A percentile compares a stretch with the other conserved stretches of the same genome.
Evolutionary conservation across 1,140 invertebrate genomes (phyloP).

Genomic region (Hylaeus anthracinus): DNA sequence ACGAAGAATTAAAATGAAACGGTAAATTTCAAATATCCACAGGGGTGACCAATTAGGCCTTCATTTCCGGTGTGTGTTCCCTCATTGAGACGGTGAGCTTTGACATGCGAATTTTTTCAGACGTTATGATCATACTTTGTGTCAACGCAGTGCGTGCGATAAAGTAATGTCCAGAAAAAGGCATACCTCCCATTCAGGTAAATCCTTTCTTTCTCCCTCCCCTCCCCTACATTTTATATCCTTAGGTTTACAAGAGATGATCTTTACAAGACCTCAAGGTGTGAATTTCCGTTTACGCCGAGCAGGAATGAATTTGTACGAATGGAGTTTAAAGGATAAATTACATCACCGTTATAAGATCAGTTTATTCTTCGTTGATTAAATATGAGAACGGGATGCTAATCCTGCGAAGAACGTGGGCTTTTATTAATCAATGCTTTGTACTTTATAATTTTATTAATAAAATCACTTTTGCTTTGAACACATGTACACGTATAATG

Average conservation of each 20-base stretch:
- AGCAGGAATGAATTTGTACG: conserved; percentile 64
- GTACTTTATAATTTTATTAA: conserved; percentile 66
- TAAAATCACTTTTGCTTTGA: conserved; percentile 64
- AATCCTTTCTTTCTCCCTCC: conserved; percentile 20
- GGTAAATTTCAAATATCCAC: not conserved
- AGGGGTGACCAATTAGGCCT: not conserved
- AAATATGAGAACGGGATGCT: conserved; percentile 31
- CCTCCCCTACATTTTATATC: conserved; percentile 41
- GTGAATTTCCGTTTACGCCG: conserved; percentile 32
- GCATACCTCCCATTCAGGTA: conserved; percentile 27
- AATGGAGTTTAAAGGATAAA: conserved; percentile 41
- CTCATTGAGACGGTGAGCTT: not conserved
- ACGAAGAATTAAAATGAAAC: not conserved
- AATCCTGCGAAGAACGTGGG: conserved; percentile 17
- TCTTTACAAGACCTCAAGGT: conserved; percentile 10
- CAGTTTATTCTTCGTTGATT: conserved; percentile 54
- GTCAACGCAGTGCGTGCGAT: not conserved
- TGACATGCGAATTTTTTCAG: not conserved
- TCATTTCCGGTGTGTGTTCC: conserved; percentile 1
- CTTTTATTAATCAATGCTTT: conserved; percentile 60
- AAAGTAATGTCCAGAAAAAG: conserved; percentile 5
- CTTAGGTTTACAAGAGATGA: conserved; percentile 36
- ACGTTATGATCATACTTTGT: not conserved
- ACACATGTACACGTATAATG: conserved; percentile 36
- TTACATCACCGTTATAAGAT: conserved; percentile 38